Conservation (phyloP, 1,140 invertebrate genomes). For the Euglossa dilemma region DNA sequence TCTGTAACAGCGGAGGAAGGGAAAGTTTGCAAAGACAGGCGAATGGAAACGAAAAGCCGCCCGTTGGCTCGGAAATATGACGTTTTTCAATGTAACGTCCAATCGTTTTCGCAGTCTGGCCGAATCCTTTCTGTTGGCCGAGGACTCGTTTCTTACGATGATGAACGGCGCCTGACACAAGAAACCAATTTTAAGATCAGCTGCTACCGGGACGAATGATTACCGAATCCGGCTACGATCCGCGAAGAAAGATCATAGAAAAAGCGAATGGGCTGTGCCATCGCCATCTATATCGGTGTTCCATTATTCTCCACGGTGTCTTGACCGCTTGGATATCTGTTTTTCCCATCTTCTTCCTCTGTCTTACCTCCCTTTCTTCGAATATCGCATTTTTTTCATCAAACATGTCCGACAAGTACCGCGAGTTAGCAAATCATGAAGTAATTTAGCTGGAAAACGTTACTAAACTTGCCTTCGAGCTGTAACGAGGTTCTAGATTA, state of each 20-base stretch:
- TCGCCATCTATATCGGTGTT: slow-evolving; percentile 59
- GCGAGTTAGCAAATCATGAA: slow-evolving; percentile 34
- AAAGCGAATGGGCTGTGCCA: slow-evolving; percentile 43
- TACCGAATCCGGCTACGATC: slow-evolving; percentile 55
- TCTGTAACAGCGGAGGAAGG: neutral
- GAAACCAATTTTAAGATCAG: slow-evolving; percentile 68
- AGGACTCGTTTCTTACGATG: slow-evolving; percentile 46
- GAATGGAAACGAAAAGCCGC: slow-evolving; percentile 3
- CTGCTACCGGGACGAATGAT: slow-evolving; percentile 61
- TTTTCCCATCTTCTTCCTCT: neutral
- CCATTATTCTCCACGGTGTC: slow-evolving; percentile 58
- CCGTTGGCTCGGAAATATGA: slow-evolving; percentile 48
- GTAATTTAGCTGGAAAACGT: slow-evolving; percentile 29
- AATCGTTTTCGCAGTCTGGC: slow-evolving; percentile 8
- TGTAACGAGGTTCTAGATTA: slow-evolving; percentile 1
- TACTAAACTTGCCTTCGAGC: neutral
- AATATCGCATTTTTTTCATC: neutral
- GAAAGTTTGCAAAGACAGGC: neutral
- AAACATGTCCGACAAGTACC: slow-evolving; percentile 49
- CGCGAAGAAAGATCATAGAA: slow-evolving; percentile 55
- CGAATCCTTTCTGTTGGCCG: slow-evolving; percentile 28
- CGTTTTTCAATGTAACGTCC: slow-evolving; percentile 56
- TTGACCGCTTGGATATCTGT: slow-evolving; percentile 53
- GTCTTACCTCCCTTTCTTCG: too few species aligned
- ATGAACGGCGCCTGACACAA: slow-evolving; percentile 54